Base-by-base conservation (phyloP, 2,888 invertebrate species). In the Tinea semifulvella region DNA sequence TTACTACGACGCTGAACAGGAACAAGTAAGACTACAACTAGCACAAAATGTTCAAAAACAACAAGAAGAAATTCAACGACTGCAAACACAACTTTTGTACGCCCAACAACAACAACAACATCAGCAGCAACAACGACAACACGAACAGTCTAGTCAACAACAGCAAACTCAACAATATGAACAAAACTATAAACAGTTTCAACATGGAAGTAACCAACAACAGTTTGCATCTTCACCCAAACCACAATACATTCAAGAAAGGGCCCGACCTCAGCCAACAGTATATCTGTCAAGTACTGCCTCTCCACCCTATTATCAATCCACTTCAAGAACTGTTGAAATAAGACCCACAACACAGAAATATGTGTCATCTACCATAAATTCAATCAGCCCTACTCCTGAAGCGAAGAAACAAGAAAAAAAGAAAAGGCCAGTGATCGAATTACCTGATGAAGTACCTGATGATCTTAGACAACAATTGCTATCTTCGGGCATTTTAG, bases 371-470 rank as follows among this genome's bases (percentile, higher is more conserved):
- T 74, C 84, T 1, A 74, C 82, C 1, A 60, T 72, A 1, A 83
- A 82, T 45, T 76, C 81, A 1, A 69, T 82, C 40, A 81, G 68
- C 48, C 60, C 72, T 27, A 70, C 73, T 46, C 60, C 75, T 20
- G 71, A 73, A 52, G 62, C 73, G 45, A 57, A 68, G 19, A 82
- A 82, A 47, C 82, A 83, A 44, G 82, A 82, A 45, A 85, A 83
- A 54, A 86, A 85, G 54, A 81, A 82, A 43, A 84, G 82, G 57
- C 76, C 83, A 27, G 43, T 65, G 2, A 63, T 84, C 47, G 83
- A 86, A 52, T 71, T 94, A 35, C 94, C 94, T 8, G 93, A 92
- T 56, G 94, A 94, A 77, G 93, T 94, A 4, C 94, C 94, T 3
- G 93, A 92, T 52, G 94, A 94, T 55, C 81, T 94, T 38, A 84